Evolutionary conservation across 2,113 vertebrate genomes (phyloP).

Genomic region (Tragelaphus scriptus): DNA sequence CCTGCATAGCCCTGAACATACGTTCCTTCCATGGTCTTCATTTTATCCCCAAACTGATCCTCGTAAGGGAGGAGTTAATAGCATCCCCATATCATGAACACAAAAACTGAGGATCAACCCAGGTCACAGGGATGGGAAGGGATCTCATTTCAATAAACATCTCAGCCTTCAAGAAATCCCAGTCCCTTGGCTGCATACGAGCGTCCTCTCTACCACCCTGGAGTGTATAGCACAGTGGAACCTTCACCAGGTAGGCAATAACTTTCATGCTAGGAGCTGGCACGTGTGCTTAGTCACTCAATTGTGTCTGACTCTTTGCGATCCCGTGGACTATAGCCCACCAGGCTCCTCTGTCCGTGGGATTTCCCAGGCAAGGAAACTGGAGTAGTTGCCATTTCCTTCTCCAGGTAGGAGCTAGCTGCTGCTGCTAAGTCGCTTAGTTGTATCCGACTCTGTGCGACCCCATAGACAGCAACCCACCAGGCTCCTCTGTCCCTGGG

Average conservation of each 20-base stretch:
- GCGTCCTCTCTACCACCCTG: accelerated
- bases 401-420: background rate
- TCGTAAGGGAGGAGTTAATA: background rate
- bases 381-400: background rate
- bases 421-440: too few relatives aligned
- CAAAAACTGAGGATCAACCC: background rate
- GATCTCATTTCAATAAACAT: background rate
- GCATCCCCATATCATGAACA: background rate
- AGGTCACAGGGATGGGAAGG: too few relatives aligned
- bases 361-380: background rate
- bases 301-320: too few relatives aligned
- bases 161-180: background rate
- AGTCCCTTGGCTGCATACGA: accelerated
- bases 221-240: accelerated
- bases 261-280: too few relatives aligned
- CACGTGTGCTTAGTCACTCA: too few relatives aligned
- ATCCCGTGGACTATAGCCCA: background rate
- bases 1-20: too few relatives aligned
- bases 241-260: background rate
- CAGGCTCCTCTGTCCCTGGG: too few relatives aligned
- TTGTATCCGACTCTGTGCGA: too few relatives aligned
- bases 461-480: too few relatives aligned
- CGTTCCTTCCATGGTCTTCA: background rate
- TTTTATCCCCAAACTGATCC: background rate
- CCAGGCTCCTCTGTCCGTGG: background rate